A percentile compares a stretch with the other conserved stretches of the same genome.
These are phyloP conservation scores for Heliconius congener DNA, from an alignment of 1,140 invertebrate species.

Conservation along the genomic window DNA sequence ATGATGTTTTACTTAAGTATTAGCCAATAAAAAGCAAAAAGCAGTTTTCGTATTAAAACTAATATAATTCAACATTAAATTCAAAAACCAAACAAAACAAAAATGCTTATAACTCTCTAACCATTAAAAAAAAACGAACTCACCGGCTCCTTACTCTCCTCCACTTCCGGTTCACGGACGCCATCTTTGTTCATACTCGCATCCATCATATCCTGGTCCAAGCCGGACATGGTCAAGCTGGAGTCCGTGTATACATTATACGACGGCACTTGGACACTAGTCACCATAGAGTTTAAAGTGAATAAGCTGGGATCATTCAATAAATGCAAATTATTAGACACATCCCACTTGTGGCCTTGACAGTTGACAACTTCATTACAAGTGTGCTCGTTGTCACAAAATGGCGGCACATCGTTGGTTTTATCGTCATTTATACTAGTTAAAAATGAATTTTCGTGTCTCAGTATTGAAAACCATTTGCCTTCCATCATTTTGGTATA, in stretches of 20 bases:
- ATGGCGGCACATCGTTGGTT: constrained; percentile 45
- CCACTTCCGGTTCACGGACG: constrained; percentile 40
- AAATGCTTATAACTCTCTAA: neutral
- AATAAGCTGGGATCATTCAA: constrained; percentile 81
- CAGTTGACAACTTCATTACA: constrained; percentile 78
- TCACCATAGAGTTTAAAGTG: constrained; percentile 81
- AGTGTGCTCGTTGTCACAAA: constrained; percentile 71
- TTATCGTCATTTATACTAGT: constrained; percentile 63
- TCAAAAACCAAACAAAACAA: too few species aligned
- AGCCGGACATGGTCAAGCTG: constrained; percentile 81
- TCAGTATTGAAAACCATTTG: constrained; percentile 83
- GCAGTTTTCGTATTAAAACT: too few species aligned
- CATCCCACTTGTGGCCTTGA: constrained; percentile 83
- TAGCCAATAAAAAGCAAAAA: too few species aligned
- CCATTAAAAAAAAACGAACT: constrained; percentile 16
- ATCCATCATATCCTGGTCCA: constrained; percentile 82
- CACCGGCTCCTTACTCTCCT: constrained; percentile 66
- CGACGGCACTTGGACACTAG: constrained; percentile 65
- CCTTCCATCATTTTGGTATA: constrained; percentile 74
- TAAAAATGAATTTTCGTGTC: constrained; percentile 75
- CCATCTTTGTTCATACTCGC: constrained; percentile 63
- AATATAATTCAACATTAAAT: too few species aligned
- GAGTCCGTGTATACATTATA: constrained; percentile 77
- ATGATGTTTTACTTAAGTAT: too few species aligned
- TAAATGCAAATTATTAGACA: constrained; percentile 82